Percentiles rank a stretch among this genome's conserved stretches.
These are phyloP conservation scores for Semicossyphus pulcher DNA, from an alignment of 2,113 vertebrate genomes.

Conservation along the genomic window DNA sequence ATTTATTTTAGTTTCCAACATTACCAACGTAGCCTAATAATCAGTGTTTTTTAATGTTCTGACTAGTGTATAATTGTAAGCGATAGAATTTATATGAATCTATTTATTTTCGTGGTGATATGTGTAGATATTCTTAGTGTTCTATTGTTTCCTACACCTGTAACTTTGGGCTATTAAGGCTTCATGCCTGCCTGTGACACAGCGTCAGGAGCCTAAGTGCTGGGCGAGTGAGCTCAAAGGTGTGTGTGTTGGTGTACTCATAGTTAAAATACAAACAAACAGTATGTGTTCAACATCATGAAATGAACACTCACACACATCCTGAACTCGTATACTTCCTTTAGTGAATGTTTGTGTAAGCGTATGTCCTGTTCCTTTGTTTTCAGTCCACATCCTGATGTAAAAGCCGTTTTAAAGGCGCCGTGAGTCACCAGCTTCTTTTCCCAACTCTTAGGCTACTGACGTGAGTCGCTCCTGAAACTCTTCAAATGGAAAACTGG, in stretches of 20 bases:
- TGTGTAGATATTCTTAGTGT: constrained; percentile 73
- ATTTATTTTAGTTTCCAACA: constrained; percentile 50
- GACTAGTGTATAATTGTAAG: constrained; percentile 70
- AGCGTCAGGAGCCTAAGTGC: constrained; percentile 41
- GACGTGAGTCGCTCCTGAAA: constrained; percentile 34
- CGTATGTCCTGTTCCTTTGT: background rate
- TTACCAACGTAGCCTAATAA: constrained; percentile 77
- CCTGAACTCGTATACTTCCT: background rate
- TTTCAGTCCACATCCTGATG: constrained; percentile 8
- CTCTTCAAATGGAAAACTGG: constrained; percentile 22
- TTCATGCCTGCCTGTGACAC: constrained; percentile 38
- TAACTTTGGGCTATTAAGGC: constrained; percentile 55
- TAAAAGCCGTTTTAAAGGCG: constrained; percentile 49
- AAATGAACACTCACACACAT: background rate
- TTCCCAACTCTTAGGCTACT: constrained; percentile 56
- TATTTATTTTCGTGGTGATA: constrained; percentile 76
- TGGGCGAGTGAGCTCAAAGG: constrained; percentile 24
- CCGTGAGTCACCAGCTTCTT: constrained; percentile 8
- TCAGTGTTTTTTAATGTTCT: constrained; percentile 77
- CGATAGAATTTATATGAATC: constrained; percentile 73
- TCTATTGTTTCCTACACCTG: constrained; percentile 59
- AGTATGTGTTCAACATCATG: background rate
- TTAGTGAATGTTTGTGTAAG: constrained; percentile 7
- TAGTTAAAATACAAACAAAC: constrained; percentile 14
- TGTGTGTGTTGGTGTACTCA: constrained; percentile 43